phyloP scores from a whole-genome alignment of 2,797 vertebrate genomes.

The Pangasius sanitwongsei region DNA sequence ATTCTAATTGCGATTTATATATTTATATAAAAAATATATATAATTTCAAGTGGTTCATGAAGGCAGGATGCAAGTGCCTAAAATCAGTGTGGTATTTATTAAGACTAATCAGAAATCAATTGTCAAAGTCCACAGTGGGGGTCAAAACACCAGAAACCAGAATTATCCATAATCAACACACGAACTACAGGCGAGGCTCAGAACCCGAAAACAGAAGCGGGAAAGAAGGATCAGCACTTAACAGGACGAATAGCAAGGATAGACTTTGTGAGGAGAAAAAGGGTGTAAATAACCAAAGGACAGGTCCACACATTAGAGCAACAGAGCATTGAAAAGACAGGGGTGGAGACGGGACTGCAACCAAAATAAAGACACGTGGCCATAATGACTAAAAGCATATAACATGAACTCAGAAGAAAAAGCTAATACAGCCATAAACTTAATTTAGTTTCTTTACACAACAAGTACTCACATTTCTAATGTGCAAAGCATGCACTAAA shows the following conservation, averaged over 20 bases:
- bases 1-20: not conserved
- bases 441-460: not conserved
- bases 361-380: not conserved
- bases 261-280: no score
- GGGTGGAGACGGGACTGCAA: no score
- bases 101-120: not conserved
- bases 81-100: not conserved
- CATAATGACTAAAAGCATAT: not conserved
- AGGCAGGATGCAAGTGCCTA: not conserved
- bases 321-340: no score
- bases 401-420: not conserved
- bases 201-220: no score
- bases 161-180: no score
- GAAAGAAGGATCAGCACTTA: no score
- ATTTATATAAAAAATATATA: not conserved
- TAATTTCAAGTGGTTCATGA: not conserved
- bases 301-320: no score
- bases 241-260: no score
- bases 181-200: no score
- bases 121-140: not conserved
- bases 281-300: no score
- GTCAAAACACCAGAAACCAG: not conserved
- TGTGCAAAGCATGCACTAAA: not conserved
- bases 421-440: not conserved
- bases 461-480: not conserved